phyloP scores from a whole-genome alignment of 35 echinoderm and acorn worm species.

The Holothuria glaberrima region DNA sequence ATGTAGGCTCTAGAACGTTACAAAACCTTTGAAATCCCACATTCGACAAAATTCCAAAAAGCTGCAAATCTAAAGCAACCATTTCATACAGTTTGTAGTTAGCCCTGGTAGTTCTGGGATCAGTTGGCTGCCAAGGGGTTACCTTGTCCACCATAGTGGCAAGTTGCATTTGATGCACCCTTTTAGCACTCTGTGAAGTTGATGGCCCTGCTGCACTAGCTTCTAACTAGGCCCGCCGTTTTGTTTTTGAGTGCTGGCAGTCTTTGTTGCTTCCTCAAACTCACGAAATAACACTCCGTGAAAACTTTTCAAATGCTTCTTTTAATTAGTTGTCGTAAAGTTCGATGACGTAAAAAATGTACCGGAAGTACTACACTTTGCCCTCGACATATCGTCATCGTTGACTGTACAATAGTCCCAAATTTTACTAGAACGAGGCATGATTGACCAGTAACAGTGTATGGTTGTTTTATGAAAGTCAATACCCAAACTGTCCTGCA shows the following conservation, averaged over 20 bases:
- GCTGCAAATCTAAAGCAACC: neutral
- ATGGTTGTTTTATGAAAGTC: too few relatives aligned
- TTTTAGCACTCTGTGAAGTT: neutral
- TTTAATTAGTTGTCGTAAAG: constrained; percentile 11
- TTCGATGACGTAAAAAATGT: neutral
- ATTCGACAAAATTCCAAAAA: neutral
- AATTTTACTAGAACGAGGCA: too few relatives aligned
- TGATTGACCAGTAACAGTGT: too few relatives aligned
- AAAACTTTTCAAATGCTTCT: neutral
- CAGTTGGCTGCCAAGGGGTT: neutral
- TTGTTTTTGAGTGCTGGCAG: neutral
- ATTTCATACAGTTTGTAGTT: neutral
- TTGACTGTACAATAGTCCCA: too few relatives aligned
- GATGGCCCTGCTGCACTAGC: neutral
- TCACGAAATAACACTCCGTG: neutral
- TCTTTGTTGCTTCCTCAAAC: constrained; percentile 8
- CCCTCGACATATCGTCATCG: too few relatives aligned
- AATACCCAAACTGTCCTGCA: too few relatives aligned
- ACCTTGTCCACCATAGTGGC: neutral
- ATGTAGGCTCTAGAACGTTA: neutral
- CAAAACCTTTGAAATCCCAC: constrained; percentile 13
- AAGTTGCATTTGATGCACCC: constrained; percentile 1
- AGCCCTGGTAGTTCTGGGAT: neutral
- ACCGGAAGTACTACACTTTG: too few relatives aligned
- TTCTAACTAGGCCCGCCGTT: neutral